phyloP scores from a whole-genome alignment of 2,797 vertebrate species.

The Lagorchestes hirsutus region DNA sequence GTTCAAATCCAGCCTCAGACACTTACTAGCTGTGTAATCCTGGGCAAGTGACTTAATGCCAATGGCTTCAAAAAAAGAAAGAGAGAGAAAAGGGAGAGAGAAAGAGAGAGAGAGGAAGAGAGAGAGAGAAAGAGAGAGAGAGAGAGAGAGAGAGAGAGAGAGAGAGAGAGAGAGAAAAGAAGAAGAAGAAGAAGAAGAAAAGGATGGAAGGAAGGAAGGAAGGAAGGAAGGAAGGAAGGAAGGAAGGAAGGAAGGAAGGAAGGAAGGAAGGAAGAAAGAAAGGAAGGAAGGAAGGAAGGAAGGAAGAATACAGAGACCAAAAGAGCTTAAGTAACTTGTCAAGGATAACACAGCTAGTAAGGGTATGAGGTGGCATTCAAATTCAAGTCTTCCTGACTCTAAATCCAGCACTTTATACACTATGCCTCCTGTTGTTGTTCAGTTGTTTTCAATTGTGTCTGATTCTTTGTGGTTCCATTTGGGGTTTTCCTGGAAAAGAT shows the following conservation, averaged over 20 bases:
- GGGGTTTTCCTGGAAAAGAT: background rate
- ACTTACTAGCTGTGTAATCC: background rate
- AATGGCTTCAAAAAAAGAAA: background rate
- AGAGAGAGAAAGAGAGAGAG: too few relatives aligned
- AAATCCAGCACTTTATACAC: background rate
- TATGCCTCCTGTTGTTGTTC: background rate
- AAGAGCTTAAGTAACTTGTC: too few relatives aligned
- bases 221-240: too few relatives aligned
- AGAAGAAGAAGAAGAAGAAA: too few relatives aligned
- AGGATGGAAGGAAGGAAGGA: rapidly evolving
- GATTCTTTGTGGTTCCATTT: background rate
- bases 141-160: rapidly evolving
- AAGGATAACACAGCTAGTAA: background rate
- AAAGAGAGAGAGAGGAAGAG: rapidly evolving
- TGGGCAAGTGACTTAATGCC: background rate
- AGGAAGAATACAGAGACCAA: background rate
- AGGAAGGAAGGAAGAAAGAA: rapidly evolving
- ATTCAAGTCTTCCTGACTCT: background rate
- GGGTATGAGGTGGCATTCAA: background rate
- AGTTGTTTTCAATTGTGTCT: background rate
- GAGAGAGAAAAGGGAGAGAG: rapidly evolving
- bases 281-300: rapidly evolving
- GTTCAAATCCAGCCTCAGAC: background rate
- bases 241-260: too few relatives aligned
- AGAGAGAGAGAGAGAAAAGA: rapidly evolving